A percentile compares a stretch with the other conserved stretches of the same genome.
Evolutionary conservation across 30 jellyfish, hydroid and myxozoan genomes (phyloP).

Genomic region (Aurelia sp.): DNA sequence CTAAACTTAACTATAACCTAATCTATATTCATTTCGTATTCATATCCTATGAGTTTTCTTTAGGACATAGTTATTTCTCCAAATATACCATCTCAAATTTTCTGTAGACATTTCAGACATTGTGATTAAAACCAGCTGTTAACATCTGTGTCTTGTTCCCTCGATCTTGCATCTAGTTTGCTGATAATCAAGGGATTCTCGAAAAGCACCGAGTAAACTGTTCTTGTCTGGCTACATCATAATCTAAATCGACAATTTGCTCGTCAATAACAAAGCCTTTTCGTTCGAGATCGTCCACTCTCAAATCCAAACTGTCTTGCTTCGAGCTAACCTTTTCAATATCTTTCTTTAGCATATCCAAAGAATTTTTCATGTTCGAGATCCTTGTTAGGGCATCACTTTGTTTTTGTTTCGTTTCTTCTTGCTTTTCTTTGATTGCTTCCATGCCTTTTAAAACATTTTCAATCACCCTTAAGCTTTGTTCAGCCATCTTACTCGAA

Average conservation of each 20-base stretch:
- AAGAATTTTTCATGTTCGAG: neutral
- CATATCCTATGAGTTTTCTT: too few relatives aligned
- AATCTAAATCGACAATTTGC: neutral
- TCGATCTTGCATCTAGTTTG: too few relatives aligned
- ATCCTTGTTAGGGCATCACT: neutral
- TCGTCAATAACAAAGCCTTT: constrained; percentile 4
- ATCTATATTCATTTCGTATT: too few relatives aligned
- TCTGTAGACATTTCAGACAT: too few relatives aligned
- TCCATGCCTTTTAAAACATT: neutral
- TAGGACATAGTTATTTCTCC: too few relatives aligned
- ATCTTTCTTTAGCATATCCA: neutral
- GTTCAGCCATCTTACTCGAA: too few relatives aligned
- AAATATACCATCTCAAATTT: too few relatives aligned
- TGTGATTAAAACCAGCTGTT: too few relatives aligned
- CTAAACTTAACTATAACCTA: too few relatives aligned
- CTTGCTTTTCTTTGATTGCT: neutral
- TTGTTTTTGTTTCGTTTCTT: neutral
- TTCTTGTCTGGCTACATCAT: neutral
- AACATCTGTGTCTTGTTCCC: too few relatives aligned
- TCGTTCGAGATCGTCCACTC: constrained; percentile 1
- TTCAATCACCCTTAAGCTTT: neutral
- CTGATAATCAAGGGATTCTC: too few relatives aligned
- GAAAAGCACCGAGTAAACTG: too few relatives aligned
- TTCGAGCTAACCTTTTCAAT: neutral
- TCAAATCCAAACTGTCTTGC: neutral